phyloP scores from a whole-genome alignment of 1,140 invertebrate species.

The Pollicipes pollicipes region DNA sequence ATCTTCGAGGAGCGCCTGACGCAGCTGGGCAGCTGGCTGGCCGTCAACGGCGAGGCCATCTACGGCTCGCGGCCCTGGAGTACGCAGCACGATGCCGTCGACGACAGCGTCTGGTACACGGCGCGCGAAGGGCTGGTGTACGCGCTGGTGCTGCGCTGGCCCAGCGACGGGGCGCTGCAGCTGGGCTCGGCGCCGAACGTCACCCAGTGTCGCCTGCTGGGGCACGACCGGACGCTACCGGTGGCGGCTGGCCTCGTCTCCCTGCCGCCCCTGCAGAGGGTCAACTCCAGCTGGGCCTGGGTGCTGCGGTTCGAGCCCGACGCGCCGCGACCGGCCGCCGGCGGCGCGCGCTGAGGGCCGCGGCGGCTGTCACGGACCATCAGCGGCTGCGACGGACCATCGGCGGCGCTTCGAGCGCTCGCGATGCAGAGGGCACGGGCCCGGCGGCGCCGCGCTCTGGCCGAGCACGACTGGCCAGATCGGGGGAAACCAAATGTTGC shows the following conservation, averaged over 20 bases:
- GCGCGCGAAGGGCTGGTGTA: too few relatives aligned
- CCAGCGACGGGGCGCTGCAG: not conserved
- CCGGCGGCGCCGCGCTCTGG: too few relatives aligned
- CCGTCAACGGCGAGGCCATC: slow-evolving; percentile 81
- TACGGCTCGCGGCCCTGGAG: slow-evolving; percentile 60
- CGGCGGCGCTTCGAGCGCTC: too few relatives aligned
- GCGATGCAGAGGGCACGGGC: too few relatives aligned
- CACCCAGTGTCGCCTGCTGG: not conserved
- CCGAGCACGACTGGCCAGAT: too few relatives aligned
- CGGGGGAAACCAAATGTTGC: too few relatives aligned
- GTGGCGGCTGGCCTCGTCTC: slow-evolving; percentile 20
- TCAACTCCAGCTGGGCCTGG: slow-evolving; percentile 7
- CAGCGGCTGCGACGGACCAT: too few relatives aligned
- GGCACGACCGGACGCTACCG: slow-evolving; percentile 9
- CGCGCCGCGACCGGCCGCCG: too few relatives aligned
- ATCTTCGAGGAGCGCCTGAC: too few relatives aligned
- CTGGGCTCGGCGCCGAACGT: slow-evolving; percentile 5
- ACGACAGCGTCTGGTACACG: slow-evolving; percentile 8
- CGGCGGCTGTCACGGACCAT: too few relatives aligned
- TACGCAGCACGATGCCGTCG: slow-evolving; percentile 32
- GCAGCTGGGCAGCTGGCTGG: too few relatives aligned
- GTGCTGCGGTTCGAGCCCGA: slow-evolving; percentile 5
- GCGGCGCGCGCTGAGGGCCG: too few relatives aligned
- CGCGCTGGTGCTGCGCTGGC: slow-evolving; percentile 1
- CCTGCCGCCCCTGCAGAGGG: not conserved